Evolutionary conservation across 2,113 vertebrate genomes (phyloP).

Genomic region (Muntiacus muntjak): DNA sequence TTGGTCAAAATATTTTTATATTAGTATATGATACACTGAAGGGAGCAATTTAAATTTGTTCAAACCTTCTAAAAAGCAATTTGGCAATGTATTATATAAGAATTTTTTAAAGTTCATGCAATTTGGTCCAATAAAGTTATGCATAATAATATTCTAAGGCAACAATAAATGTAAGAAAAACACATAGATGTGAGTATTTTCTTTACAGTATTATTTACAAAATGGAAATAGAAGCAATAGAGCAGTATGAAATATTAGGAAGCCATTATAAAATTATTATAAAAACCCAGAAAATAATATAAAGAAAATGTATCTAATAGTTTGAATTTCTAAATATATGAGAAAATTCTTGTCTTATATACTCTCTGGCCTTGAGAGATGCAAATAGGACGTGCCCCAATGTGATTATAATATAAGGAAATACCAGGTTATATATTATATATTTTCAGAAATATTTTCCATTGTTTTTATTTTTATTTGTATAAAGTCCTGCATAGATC

Average conservation of each 20-base stretch:
- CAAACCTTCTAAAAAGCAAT: neutral
- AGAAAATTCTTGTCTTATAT: neutral
- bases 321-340: neutral
- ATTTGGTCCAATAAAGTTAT: neutral
- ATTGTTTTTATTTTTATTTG: slow-evolving; percentile 46
- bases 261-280: neutral
- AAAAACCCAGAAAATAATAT: neutral
- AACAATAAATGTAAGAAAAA: neutral
- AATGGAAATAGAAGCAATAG: neutral
- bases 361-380: neutral
- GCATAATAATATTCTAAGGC: neutral
- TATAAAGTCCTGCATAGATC: neutral
- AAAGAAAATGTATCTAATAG: neutral
- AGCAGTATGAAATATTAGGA: neutral
- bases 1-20: neutral
- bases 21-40: neutral
- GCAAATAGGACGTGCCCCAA: neutral
- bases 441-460: slow-evolving; percentile 60
- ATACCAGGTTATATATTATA: slow-evolving; percentile 39
- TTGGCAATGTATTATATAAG: neutral
- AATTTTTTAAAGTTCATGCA: neutral
- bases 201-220: neutral
- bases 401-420: slow-evolving; percentile 60
- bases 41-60: neutral
- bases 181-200: neutral